Evolutionary conservation across 2,797 vertebrate species (phyloP), one percentile per base, ranked within the genome.

Genomic region (Onychomys leucogaster): DNA sequence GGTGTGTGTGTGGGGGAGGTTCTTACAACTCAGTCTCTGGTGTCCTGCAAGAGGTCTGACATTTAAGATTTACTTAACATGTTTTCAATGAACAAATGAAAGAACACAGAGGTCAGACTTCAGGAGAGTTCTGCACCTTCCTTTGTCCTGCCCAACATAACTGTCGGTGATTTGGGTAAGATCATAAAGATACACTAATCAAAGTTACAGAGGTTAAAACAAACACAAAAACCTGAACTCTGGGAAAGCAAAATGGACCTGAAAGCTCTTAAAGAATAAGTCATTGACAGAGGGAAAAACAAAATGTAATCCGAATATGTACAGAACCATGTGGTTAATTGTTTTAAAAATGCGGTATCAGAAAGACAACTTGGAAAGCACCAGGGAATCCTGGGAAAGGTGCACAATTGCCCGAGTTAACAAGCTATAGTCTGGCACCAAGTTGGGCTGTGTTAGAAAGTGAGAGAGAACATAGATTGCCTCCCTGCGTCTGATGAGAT

Each of bases 161-260:
- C 57, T 77, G n/a, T 73, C 73, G 41, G 12, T 89, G 84, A 89
- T 76, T 76, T 89, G 41, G 25, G 71, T 89, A 23, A 94, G 82
- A 89, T 57, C 41, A 76, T 75, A 69, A 69, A 76, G 25, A n/a
- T 57, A 73, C 0, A 55, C 1, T 69, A 13, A 55, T 69, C 34
- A 88, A 52, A 83, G 87, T 95, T 77, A 93, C 23, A 73, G 73
- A 89, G 34, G 16, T 89, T 73, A 88, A 82, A 59, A 37, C 21
- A 77, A 52, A 71, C 23, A 83, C 43, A 46, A 37, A 25, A 78
- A 17, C 59, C n/a, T 43, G 57, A 37, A 25, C 11, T 63, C 29
- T 61, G 34, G 73, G 25, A 69, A 94, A 85, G 17, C 41, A 75
- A 41, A 90, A 83, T 17, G 69, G 61, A 75, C 32, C 37, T 61